A percentile compares a stretch with the other conserved stretches of the same genome.
phyloP scores from a whole-genome alignment of 2,113 vertebrate species.

The Tinamus guttatus region DNA sequence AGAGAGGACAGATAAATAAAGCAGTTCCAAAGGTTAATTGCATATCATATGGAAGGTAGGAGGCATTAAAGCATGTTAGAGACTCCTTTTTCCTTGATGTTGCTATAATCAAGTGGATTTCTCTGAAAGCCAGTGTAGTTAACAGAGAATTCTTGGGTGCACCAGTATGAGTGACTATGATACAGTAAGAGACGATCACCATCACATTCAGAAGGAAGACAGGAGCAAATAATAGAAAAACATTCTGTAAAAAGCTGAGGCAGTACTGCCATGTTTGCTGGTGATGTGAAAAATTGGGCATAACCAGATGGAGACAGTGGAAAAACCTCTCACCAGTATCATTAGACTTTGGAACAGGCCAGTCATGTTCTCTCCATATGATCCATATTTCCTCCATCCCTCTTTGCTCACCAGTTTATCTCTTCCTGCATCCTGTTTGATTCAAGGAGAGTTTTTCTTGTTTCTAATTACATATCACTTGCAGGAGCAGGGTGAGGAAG shows the following conservation, averaged over 20 bases:
- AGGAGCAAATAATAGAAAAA: not conserved
- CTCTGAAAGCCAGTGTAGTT: not conserved
- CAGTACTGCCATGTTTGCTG: not conserved
- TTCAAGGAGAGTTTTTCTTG: not conserved
- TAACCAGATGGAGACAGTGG: not conserved
- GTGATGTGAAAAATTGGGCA: not conserved
- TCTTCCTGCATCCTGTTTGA: not conserved
- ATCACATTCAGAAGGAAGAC: not conserved
- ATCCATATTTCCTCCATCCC: not conserved
- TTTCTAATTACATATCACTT: constrained; percentile 22
- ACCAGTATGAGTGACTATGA: not conserved
- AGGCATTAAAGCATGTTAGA: accelerated
- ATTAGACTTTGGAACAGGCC: not conserved
- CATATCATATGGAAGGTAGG: not conserved
- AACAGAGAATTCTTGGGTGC: too few species aligned
- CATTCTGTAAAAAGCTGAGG: not conserved
- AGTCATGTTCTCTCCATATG: not conserved
- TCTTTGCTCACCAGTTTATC: not conserved
- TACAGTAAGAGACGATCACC: not conserved
- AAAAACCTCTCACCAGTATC: not conserved
- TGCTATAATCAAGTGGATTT: not conserved
- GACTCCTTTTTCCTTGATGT: not conserved
- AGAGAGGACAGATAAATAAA: not conserved
- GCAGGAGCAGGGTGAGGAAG: not conserved
- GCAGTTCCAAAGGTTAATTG: not conserved